phyloP scores from a whole-genome alignment of 2,113 vertebrate species.

The Cichladusa arquata region DNA sequence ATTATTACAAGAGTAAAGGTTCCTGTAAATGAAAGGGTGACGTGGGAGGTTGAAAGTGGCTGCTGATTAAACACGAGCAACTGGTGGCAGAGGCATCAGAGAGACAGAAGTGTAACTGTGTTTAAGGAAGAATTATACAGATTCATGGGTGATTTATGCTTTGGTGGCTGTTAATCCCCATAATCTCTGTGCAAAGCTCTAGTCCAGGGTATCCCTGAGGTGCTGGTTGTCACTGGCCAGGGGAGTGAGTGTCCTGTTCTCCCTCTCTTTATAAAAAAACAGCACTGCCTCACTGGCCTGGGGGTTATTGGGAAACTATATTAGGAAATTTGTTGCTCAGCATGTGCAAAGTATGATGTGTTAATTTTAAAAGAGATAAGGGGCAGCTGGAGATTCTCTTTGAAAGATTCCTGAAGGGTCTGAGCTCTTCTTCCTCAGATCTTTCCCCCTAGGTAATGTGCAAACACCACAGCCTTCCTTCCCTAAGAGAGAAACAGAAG shows the following conservation, averaged over 20 bases:
- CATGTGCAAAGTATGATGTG: neutral
- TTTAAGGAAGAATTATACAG: neutral
- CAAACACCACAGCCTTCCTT: fast-evolving
- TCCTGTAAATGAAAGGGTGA: neutral
- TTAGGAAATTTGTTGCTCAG: neutral
- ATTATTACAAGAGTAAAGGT: neutral
- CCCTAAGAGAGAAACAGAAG: neutral
- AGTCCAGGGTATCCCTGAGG: neutral
- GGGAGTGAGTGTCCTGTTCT: neutral
- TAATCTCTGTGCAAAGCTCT: neutral
- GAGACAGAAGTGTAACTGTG: fast-evolving
- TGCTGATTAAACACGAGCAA: neutral
- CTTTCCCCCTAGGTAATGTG: neutral
- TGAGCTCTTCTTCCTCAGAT: neutral
- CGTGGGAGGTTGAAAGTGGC: neutral
- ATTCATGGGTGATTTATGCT: neutral
- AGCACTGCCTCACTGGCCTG: fast-evolving
- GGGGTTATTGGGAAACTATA: fast-evolving
- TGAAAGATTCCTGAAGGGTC: neutral
- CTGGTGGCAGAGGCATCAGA: neutral
- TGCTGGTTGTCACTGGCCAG: neutral
- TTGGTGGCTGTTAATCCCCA: neutral
- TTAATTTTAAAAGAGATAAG: neutral
- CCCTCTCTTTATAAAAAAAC: fast-evolving
- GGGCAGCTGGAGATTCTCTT: neutral